Evolutionary conservation across 1,140 invertebrate species (phyloP).

Genomic region (Diachasma alloeum): DNA sequence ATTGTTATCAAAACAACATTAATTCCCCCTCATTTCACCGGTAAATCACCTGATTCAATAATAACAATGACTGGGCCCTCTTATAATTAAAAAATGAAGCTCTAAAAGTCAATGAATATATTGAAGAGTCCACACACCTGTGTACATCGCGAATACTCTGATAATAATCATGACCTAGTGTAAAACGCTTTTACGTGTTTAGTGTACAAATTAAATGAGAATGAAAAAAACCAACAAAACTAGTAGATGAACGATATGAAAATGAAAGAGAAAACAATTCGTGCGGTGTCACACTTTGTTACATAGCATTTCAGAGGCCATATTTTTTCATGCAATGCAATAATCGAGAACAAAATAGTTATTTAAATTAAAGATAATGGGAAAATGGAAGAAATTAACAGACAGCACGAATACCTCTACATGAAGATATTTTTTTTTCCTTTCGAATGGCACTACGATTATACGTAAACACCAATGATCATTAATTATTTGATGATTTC

Average conservation of each 20-base stretch:
- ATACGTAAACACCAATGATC: not conserved
- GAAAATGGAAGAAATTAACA: slow-evolving; percentile 32
- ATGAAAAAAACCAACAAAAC: slow-evolving; percentile 29
- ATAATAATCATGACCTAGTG: slow-evolving; percentile 36
- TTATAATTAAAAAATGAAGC: not conserved
- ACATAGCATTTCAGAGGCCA: slow-evolving; percentile 62
- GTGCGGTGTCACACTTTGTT: slow-evolving; percentile 53
- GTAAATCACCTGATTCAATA: not conserved
- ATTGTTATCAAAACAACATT: no score
- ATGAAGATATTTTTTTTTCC: not conserved
- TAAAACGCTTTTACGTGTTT: slow-evolving; percentile 43
- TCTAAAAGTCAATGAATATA: not conserved
- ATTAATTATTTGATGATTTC: not conserved
- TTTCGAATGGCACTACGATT: no score
- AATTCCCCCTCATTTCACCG: not conserved
- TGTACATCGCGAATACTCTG: slow-evolving; percentile 17
- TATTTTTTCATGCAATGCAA: slow-evolving; percentile 66
- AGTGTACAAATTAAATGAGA: slow-evolving; percentile 50
- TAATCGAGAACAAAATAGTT: slow-evolving; percentile 30
- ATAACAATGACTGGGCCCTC: not conserved
- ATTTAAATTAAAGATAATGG: slow-evolving; percentile 36
- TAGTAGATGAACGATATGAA: slow-evolving; percentile 11
- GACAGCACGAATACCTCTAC: slow-evolving; percentile 41
- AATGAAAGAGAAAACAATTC: slow-evolving; percentile 24
- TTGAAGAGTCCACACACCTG: not conserved